Conservation (phyloP, 1,140 invertebrate species). For the Varroa destructor region DNA sequence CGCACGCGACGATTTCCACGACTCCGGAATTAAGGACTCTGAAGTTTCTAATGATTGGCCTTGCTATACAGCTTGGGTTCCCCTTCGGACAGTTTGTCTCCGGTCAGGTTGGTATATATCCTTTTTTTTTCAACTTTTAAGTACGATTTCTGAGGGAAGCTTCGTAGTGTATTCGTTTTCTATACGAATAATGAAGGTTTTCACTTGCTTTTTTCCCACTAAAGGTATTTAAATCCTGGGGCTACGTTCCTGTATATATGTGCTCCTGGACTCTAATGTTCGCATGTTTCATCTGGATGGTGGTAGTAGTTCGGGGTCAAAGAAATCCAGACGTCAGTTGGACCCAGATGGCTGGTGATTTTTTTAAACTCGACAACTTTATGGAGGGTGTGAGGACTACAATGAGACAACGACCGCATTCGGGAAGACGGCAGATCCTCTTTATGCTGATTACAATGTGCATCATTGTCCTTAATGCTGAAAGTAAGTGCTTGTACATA, state of each 20-base stretch:
- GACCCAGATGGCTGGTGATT: constrained; percentile 8
- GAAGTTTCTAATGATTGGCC: constrained; percentile 20
- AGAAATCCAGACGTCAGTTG: constrained; percentile 14
- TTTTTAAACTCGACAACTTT: constrained; percentile 22
- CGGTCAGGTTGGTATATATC: not conserved
- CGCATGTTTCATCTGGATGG: constrained; percentile 16
- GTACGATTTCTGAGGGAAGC: too few species aligned
- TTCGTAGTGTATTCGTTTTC: too few species aligned
- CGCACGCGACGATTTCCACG: constrained; percentile 19
- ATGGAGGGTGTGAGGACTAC: constrained; percentile 12
- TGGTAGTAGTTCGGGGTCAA: constrained; percentile 8
- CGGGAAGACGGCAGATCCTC: not conserved
- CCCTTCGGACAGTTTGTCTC: constrained; percentile 22
- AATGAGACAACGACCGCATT: constrained; percentile 1
- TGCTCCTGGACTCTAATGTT: constrained; percentile 1
- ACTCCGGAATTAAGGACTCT: constrained; percentile 11
- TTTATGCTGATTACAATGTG: constrained; percentile 21
- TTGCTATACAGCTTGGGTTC: constrained; percentile 18
- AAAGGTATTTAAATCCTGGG: constrained; percentile 22
- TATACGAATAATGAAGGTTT: too few species aligned
- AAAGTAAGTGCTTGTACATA: constrained; percentile 6
- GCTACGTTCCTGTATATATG: constrained; percentile 4
- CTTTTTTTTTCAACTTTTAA: not conserved
- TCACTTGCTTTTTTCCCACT: not conserved
- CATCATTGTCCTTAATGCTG: constrained; percentile 17